These are phyloP conservation scores for Amblyopsis rosae DNA, from an alignment of 2,113 vertebrate species.

Conservation along the genomic window DNA sequence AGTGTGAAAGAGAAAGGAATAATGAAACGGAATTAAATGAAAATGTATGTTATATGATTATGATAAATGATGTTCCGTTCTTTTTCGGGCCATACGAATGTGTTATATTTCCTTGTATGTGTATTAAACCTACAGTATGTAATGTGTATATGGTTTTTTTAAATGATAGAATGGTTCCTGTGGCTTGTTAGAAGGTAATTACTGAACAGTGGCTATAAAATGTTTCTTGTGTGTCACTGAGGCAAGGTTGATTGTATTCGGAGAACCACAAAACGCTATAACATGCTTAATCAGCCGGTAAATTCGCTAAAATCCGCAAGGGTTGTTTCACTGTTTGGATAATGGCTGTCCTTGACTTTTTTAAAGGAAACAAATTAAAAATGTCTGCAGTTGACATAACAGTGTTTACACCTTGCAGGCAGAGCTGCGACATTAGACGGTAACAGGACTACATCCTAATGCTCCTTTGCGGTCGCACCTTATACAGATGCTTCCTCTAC, in stretches of 20 bases:
- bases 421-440: too few relatives aligned
- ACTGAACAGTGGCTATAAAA: constrained; percentile 2
- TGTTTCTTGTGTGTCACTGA: background rate
- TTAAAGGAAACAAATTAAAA: background rate
- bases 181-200: background rate
- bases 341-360: background rate
- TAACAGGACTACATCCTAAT: too few relatives aligned
- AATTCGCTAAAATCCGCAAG: background rate
- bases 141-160: too few relatives aligned
- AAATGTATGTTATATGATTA: too few relatives aligned
- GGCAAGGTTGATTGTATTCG: background rate
- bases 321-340: background rate
- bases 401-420: too few relatives aligned
- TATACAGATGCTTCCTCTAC: too few relatives aligned
- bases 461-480: too few relatives aligned
- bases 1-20: background rate
- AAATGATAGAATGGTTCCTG: background rate
- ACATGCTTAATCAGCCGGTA: background rate
- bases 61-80: too few relatives aligned
- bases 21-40: background rate
- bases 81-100: too few relatives aligned
- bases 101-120: too few relatives aligned
- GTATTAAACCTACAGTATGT: too few relatives aligned
- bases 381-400: too few relatives aligned
- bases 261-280: background rate